Evolutionary conservation across 2,113 vertebrate genomes (phyloP).

Genomic region (Tiliqua scincoides): DNA sequence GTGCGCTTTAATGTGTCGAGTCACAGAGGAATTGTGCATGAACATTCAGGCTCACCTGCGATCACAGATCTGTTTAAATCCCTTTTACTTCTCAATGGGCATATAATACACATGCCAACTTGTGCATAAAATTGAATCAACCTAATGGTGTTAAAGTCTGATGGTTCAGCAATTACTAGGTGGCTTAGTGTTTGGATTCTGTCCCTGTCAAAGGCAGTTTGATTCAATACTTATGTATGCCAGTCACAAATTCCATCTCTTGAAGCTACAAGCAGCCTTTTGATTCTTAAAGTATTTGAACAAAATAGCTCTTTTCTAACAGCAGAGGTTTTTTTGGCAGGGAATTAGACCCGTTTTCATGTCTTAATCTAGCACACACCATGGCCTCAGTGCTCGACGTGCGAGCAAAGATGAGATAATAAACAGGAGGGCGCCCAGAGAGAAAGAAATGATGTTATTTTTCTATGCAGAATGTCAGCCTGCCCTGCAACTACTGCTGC

Average conservation of each 20-base stretch:
- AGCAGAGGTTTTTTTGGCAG: background rate
- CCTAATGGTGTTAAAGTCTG: conserved; percentile 10
- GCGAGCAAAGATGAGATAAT: conserved; percentile 5
- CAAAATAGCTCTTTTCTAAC: conserved; percentile 19
- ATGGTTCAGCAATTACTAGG: conserved; percentile 24
- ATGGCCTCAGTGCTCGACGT: background rate
- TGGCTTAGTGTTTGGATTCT: conserved; percentile 30
- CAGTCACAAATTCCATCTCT: conserved; percentile 31
- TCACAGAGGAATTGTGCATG: background rate
- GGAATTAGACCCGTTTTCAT: conserved; percentile 7
- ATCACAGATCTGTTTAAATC: conserved; percentile 16
- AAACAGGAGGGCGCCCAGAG: background rate
- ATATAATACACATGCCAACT: conserved; percentile 4
- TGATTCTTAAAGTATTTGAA: conserved; percentile 33
- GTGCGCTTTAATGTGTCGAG: background rate
- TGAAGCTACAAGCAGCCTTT: conserved; percentile 20
- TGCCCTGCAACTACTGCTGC: background rate
- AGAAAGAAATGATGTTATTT: background rate
- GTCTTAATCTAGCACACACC: conserved; percentile 8
- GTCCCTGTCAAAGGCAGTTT: conserved; percentile 9
- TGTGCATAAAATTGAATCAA: conserved; percentile 28
- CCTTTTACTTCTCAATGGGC: conserved; percentile 1
- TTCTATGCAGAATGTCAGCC: background rate
- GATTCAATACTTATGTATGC: conserved; percentile 33
- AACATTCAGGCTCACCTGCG: background rate